Evolutionary conservation across 2,113 vertebrate genomes (phyloP).

Genomic region (Cnemophilus loriae): DNA sequence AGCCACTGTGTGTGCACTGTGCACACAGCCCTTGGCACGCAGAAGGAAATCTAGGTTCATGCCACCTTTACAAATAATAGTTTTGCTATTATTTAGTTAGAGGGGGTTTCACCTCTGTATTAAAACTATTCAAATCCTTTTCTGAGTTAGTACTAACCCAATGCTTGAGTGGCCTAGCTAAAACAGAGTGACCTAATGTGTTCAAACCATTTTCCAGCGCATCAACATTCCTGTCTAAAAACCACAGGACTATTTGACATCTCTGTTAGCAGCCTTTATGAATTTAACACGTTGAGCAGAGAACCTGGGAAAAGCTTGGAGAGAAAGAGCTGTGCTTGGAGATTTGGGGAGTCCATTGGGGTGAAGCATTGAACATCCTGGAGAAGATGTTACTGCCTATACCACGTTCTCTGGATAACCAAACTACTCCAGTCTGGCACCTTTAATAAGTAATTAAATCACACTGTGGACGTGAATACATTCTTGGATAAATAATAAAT

Average conservation of each 20-base stretch:
- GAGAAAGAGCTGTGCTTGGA: background rate
- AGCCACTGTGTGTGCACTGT: background rate
- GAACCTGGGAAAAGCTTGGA: background rate
- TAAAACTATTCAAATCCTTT: background rate
- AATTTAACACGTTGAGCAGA: background rate
- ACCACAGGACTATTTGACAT: background rate
- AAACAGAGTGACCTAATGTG: background rate
- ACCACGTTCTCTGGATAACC: background rate
- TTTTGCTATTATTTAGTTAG: background rate
- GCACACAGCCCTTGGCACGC: background rate
- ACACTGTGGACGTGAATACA: conserved; percentile 3
- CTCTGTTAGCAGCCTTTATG: background rate
- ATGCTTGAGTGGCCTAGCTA: background rate
- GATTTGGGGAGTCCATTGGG: background rate
- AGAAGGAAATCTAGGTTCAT: background rate
- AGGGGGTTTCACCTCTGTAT: background rate
- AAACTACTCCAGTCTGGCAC: conserved; percentile 27
- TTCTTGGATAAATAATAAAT: conserved; percentile 33
- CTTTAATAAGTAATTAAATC: conserved; percentile 39
- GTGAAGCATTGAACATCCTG: background rate
- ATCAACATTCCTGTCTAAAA: background rate
- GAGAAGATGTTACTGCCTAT: background rate
- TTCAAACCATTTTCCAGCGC: background rate
- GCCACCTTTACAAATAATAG: background rate
- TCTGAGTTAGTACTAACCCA: background rate